Evolutionary conservation across 2,888 invertebrate genomes (phyloP).

Genomic region (Sicus ferrugineus): DNA sequence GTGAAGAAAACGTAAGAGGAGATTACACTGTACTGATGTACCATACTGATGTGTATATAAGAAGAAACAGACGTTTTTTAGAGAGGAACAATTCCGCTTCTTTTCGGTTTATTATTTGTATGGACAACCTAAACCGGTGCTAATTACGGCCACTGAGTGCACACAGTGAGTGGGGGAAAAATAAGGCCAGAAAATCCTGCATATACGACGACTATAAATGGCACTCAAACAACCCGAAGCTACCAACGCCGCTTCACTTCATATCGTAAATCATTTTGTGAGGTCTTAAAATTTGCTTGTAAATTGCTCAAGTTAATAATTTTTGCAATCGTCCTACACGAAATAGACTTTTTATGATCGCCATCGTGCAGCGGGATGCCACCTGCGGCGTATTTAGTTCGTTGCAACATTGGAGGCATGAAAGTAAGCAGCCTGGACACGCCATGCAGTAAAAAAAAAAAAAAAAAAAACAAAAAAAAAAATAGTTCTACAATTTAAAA

Average conservation of each 20-base stretch:
- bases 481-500: neutral
- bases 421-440: neutral
- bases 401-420: constrained; percentile 4
- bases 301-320: constrained; percentile 12
- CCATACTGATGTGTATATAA: too few relatives aligned
- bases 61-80: neutral
- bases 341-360: neutral
- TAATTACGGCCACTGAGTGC: neutral
- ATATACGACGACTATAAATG: too few relatives aligned
- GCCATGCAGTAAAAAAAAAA: neutral
- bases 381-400: neutral
- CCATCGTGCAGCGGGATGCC: neutral
- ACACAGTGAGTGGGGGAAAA: neutral
- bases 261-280: constrained; percentile 17
- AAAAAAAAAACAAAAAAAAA: neutral
- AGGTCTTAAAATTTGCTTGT: neutral
- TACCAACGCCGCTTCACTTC: neutral
- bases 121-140: neutral
- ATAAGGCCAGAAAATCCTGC: neutral
- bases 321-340: neutral
- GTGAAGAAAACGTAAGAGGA: neutral
- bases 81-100: neutral
- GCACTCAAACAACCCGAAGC: neutral
- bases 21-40: too few relatives aligned
- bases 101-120: neutral